phyloP scores from a whole-genome alignment of 2,888 invertebrate species.

The Siphlonurus alternatus region DNA sequence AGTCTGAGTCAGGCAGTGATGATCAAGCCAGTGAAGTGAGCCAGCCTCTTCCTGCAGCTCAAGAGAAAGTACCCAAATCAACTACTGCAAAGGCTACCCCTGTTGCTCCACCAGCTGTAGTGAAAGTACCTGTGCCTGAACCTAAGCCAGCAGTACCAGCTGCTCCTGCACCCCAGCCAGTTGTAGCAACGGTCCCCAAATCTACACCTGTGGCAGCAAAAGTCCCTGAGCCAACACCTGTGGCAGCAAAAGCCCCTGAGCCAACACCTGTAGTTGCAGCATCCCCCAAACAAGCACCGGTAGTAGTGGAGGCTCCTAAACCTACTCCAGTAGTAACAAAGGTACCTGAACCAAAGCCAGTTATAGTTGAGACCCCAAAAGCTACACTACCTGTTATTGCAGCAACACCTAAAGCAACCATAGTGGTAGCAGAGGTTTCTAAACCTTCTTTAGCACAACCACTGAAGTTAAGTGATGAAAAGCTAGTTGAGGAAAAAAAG shows the following conservation, averaged over 20 bases:
- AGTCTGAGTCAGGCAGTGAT: not conserved
- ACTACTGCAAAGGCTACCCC: not conserved
- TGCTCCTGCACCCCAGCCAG: not conserved
- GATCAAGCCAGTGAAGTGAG: too few relatives aligned
- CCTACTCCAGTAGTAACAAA: not conserved
- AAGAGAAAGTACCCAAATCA: not conserved
- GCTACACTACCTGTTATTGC: not conserved
- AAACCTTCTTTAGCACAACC: too few relatives aligned
- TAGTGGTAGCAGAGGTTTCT: not conserved
- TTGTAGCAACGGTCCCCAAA: not conserved
- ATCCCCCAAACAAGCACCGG: not conserved
- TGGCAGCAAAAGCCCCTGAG: not conserved
- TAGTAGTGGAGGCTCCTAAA: not conserved
- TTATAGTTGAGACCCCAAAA: not conserved
- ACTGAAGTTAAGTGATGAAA: too few relatives aligned
- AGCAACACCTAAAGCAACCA: not conserved
- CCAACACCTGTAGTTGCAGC: not conserved
- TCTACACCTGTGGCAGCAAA: not conserved
- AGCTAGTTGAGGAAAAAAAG: too few relatives aligned
- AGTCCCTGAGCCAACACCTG: not conserved
- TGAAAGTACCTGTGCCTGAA: not conserved
- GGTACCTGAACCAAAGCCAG: not conserved
- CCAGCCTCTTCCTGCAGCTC: not conserved
- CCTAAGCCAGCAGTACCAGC: not conserved
- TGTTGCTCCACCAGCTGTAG: not conserved